A percentile compares a stretch with the other conserved stretches of the same genome.
Evolutionary conservation across 53 echinoderm and acorn worm species (phyloP).

Genomic region (Stichopus horrens): DNA sequence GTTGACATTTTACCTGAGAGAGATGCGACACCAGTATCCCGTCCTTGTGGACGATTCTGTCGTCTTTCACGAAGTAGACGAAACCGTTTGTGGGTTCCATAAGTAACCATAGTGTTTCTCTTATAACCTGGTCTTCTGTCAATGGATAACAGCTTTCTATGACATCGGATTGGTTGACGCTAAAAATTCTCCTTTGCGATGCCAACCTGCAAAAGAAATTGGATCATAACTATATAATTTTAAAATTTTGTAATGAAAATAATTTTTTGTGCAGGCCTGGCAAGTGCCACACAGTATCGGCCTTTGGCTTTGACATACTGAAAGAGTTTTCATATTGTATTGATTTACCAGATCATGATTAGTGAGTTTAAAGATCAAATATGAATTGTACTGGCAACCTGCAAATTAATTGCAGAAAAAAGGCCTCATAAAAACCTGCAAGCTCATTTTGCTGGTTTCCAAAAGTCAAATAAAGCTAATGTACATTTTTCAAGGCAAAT

Average conservation of each 20-base stretch:
- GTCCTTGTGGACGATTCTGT: slow-evolving; percentile 52
- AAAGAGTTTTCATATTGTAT: too few species aligned
- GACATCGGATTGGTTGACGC: background rate
- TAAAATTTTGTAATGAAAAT: background rate
- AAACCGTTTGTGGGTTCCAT: slow-evolving; percentile 74
- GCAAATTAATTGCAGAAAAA: too few species aligned
- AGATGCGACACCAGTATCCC: slow-evolving; percentile 82
- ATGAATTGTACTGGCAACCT: too few species aligned
- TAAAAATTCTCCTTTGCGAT: slow-evolving; percentile 10
- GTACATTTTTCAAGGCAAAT: too few species aligned
- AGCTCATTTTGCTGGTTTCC: too few species aligned
- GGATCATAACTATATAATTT: background rate
- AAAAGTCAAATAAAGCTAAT: too few species aligned
- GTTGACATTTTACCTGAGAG: slow-evolving; percentile 63
- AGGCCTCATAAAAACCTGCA: too few species aligned
- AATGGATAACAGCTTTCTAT: slow-evolving; percentile 9
- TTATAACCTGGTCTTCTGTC: slow-evolving; percentile 79
- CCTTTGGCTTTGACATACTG: too few species aligned
- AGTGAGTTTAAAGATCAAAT: too few species aligned
- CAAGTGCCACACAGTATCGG: too few species aligned
- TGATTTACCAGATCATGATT: too few species aligned
- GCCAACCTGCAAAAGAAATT: background rate
- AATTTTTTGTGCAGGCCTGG: too few species aligned
- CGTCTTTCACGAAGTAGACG: slow-evolving; percentile 53
- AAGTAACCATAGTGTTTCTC: slow-evolving; percentile 76